Evolutionary conservation across 2,888 invertebrate genomes (phyloP).

Genomic region (Micropterix aruncella): DNA sequence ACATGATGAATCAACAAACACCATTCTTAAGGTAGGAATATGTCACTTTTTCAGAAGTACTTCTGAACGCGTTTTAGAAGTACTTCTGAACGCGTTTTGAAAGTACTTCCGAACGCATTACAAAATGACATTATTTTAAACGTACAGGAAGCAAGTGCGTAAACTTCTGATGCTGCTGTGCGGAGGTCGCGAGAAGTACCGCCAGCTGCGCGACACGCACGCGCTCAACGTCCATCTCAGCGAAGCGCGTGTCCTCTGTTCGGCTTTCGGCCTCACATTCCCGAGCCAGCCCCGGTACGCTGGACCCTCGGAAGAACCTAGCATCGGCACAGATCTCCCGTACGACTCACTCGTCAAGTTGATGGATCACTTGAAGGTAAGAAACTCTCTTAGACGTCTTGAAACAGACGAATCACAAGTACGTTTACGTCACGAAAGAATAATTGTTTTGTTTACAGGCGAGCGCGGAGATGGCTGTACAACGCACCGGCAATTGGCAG

Average conservation of each 20-base stretch:
- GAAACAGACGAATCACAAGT: background rate
- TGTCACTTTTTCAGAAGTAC: too few relatives aligned
- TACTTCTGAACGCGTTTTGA: too few relatives aligned
- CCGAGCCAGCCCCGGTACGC: conserved; percentile 21
- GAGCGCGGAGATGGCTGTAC: conserved; percentile 83
- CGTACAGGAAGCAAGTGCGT: conserved; percentile 72
- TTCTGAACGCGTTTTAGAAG: too few relatives aligned
- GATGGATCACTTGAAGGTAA: conserved; percentile 83
- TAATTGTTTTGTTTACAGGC: conserved; percentile 25
- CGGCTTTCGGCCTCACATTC: too few relatives aligned
- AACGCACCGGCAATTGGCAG: conserved; percentile 93
- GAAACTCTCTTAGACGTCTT: background rate
- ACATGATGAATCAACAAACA: conserved; percentile 91
- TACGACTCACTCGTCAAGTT: conserved; percentile 89
- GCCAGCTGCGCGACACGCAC: conserved; percentile 86
- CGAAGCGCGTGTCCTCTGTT: conserved; percentile 37
- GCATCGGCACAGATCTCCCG: conserved; percentile 40
- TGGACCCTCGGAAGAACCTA: background rate
- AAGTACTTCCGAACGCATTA: too few relatives aligned
- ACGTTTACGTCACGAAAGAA: background rate
- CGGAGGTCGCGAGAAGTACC: conserved; percentile 91
- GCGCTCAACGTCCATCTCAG: conserved; percentile 81
- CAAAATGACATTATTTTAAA: too few relatives aligned
- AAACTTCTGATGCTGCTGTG: conserved; percentile 86
- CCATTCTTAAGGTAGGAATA: conserved; percentile 59